Evolutionary conservation across 1,140 invertebrate genomes (phyloP), one percentile per base, ranked within the genome.

Genomic region (Musca vetustissima): DNA sequence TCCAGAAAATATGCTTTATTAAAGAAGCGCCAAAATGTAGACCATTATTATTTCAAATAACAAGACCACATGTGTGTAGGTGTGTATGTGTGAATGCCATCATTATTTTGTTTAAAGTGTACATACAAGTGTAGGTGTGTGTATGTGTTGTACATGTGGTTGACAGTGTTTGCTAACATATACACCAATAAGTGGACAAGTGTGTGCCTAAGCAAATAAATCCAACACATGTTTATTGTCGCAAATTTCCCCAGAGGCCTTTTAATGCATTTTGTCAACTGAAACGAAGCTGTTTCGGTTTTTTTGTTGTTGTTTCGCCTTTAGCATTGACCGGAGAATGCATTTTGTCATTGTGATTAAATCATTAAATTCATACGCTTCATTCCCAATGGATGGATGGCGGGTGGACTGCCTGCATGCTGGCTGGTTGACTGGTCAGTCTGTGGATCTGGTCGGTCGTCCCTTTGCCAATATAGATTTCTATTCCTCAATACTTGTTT

Each of bases 351-450:
- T 69, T 69, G 50, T 69, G 64, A 69, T 69, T 69, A 69, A 69
- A 69, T 69, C 68, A 69, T 69, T 69, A 69, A 69, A 69, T 69
- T 69, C 68, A 69, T 69, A 69, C 68, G 68, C 59, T 64, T 66
- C 57, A 61, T 32, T n/a, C 28, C 36, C 57, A 61, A 19, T 43
- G 36, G 6, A 4, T 28, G 28, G 7, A 43, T 7, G 36, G 28
- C 28, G 36, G 50, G 57, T 52, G 50, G 22, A 52, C 1, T 65
- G 43, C 64, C 49, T 52, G 6, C 50, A 19, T 52, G 17, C 50
- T 19, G 17, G 17, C 50, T 52, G 17, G n/a, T 14, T 50, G 28
- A 32, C 36, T 43, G 36, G 36, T 43, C 36, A 43, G 36, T 43
- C 36, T 43, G n/a, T n/a, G n/a, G n/a, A n/a, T n/a, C n/a, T n/a